Evolutionary conservation across 2,113 vertebrate genomes (phyloP).

Genomic region (Vidua macroura): DNA sequence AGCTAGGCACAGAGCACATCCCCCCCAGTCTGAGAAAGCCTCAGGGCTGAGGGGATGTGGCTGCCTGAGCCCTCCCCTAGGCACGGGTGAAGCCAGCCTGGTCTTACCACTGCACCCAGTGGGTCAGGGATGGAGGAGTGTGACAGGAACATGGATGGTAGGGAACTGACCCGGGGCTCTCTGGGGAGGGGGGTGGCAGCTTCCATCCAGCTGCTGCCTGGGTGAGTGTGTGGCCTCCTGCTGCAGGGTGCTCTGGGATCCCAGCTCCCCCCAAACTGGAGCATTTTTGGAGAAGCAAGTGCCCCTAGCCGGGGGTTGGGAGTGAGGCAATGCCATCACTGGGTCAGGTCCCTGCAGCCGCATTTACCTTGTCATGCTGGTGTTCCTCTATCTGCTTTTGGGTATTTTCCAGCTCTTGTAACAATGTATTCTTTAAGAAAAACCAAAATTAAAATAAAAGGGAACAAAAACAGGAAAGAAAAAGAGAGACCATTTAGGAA

Average conservation of each 20-base stretch:
- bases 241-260: background rate
- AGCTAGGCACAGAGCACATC: background rate
- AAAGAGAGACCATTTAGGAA: slow-evolving; percentile 18
- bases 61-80: background rate
- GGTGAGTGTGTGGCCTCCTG: background rate
- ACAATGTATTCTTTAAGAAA: slow-evolving; percentile 83
- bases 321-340: background rate
- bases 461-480: slow-evolving; percentile 41
- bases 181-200: background rate
- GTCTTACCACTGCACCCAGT: background rate
- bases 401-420: slow-evolving; percentile 92
- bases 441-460: slow-evolving; percentile 1
- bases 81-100: rapidly evolving
- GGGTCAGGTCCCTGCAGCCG: background rate
- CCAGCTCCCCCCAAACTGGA: background rate
- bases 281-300: background rate
- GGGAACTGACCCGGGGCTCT: background rate
- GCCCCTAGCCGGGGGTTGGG: background rate
- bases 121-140: background rate
- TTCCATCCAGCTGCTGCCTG: background rate
- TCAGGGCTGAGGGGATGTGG: rapidly evolving
- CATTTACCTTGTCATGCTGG: slow-evolving; percentile 88
- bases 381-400: slow-evolving; percentile 94
- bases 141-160: background rate
- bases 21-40: background rate